These are phyloP conservation scores for Epicampocera succincta DNA, from an alignment of 2,888 invertebrate species.

Conservation along the genomic window DNA sequence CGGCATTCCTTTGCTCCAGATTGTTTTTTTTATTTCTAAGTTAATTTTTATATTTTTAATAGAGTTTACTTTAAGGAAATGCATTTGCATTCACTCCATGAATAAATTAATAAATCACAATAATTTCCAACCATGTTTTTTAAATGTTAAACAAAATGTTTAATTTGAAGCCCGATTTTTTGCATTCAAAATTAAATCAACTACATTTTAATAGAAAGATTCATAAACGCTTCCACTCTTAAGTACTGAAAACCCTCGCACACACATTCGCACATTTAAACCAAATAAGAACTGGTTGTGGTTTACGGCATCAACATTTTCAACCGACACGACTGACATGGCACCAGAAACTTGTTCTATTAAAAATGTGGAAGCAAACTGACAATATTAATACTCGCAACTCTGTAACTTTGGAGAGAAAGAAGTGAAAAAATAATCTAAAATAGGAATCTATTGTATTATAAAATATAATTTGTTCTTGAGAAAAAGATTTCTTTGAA, in stretches of 20 bases:
- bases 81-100: background rate
- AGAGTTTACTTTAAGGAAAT: no score
- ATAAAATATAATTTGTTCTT: no score
- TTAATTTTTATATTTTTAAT: no score
- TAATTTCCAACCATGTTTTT: no score
- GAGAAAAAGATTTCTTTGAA: no score
- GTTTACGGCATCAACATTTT: slow-evolving; percentile 18
- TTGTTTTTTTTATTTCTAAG: no score
- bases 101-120: background rate
- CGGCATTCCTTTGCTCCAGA: background rate
- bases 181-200: slow-evolving; percentile 5
- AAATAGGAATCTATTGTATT: no score
- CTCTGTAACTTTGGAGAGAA: no score
- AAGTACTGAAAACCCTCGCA: background rate
- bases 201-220: slow-evolving; percentile 1
- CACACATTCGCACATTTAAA: slow-evolving; percentile 15
- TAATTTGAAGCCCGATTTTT: slow-evolving; percentile 2
- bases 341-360: background rate
- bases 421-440: no score
- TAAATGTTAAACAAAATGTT: no score
- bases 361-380: background rate
- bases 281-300: slow-evolving; percentile 29
- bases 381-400: background rate
- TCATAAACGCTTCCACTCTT: background rate
- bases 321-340: no score